These are phyloP conservation scores for Gopherus flavomarginatus DNA, from an alignment of 2,113 vertebrate species.

Conservation along the genomic window DNA sequence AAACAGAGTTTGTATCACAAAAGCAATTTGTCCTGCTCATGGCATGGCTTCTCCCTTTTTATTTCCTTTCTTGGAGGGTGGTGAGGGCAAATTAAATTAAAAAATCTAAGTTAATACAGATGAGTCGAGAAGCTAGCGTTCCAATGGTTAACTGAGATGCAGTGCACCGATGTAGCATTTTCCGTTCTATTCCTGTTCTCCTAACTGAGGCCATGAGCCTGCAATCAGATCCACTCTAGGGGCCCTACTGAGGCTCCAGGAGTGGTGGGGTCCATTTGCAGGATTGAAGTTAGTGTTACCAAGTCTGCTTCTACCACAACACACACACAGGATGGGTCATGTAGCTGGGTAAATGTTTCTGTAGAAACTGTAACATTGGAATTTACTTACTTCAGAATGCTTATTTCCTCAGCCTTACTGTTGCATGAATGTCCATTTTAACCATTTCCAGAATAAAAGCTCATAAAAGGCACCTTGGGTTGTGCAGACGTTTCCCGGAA, in stretches of 20 bases:
- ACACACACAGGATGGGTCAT: background rate
- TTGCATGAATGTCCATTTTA: background rate
- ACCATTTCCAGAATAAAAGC: background rate
- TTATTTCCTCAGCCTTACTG: background rate
- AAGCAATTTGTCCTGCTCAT: background rate
- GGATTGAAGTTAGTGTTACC: background rate
- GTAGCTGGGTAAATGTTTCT: background rate
- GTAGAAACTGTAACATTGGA: background rate
- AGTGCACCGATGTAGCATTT: background rate
- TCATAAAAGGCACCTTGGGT: background rate
- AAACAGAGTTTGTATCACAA: background rate
- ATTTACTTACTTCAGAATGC: background rate
- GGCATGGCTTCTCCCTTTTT: background rate
- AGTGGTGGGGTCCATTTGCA: background rate
- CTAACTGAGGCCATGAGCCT: background rate
- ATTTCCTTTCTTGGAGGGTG: background rate
- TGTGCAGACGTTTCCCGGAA: background rate
- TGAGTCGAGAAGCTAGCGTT: background rate
- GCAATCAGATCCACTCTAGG: background rate
- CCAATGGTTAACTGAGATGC: background rate
- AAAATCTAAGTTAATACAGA: background rate
- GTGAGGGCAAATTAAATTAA: background rate
- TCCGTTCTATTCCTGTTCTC: background rate
- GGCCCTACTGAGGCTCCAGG: background rate
- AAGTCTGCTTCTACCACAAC: background rate